Evolutionary conservation across 2,888 invertebrate species (phyloP), one percentile per base, ranked within the genome.

Genomic region (Sinodicranocentrus sp.): DNA sequence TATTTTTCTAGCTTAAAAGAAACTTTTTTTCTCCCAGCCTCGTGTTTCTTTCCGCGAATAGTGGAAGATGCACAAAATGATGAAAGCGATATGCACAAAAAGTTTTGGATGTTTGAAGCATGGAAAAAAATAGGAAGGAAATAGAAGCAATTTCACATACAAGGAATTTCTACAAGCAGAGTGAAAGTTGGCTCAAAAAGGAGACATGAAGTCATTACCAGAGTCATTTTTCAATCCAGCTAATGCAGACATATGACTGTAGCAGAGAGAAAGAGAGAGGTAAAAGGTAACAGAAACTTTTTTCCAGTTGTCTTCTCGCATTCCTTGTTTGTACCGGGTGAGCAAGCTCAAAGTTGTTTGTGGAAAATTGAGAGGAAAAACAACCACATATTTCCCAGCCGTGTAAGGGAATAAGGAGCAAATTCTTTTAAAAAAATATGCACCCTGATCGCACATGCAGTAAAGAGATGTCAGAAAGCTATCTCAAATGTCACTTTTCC

Each of bases 201-300:
- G 59, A 84, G 87, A 86, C 79, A 84, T 75, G 76, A 84, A 86
- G 86, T 87, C 86, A 87, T 87, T 87, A 87, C 85, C 59, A 82
- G 85, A 84, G 79, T 82, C 86, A 87, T 87, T 87, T 87, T 87
- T 87, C 87, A 87, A 86, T 86, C 83, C 80, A n/a, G 67, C 72
- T 72, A 77, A 78, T 78, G 68, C 59, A 78, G 78, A 78, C 78
- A 78, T 70, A 78, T 70, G 68, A 77, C 63, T 48, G 1, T 65
- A 23, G n/a, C 25, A 21, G 3, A 21, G 39, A 21, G 2, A 1
- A 43, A 19, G 23, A 43, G 43, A 52, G 28, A 57, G 13, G 3
- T 28, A 65, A 75, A 75, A 73, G 10, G 59, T 61, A n/a, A 10
- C 57, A 39, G 61, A 52, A 73, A 65, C 17, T 78, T 78, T 10